Conservation (phyloP, 2,797 vertebrate species). For the Botia kubotai region DNA sequence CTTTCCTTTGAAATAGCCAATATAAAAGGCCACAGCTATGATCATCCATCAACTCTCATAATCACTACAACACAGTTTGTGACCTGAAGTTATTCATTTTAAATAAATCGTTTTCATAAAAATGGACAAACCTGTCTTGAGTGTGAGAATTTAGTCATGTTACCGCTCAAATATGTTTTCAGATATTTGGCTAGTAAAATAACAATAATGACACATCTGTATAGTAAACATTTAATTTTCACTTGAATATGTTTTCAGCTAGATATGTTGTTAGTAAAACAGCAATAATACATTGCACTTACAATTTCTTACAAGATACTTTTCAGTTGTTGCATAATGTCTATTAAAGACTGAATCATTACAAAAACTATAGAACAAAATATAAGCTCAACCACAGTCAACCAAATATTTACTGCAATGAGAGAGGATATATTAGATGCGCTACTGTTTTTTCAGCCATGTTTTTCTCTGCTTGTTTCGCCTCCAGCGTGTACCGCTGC, state of each 20-base stretch:
- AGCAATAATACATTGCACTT: background rate
- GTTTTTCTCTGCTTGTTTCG: slow-evolving; percentile 33
- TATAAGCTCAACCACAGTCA: slow-evolving; percentile 42
- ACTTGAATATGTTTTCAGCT: no score
- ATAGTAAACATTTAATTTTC: no score
- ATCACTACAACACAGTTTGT: background rate
- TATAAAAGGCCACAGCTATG: background rate
- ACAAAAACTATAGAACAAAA: slow-evolving; percentile 28
- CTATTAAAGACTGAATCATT: slow-evolving; percentile 23
- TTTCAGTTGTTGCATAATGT: slow-evolving; percentile 7
- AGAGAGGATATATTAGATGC: background rate
- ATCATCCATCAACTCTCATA: background rate
- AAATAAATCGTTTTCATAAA: background rate
- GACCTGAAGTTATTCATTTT: background rate
- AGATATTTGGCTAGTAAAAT: background rate
- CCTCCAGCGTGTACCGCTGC: slow-evolving; percentile 59
- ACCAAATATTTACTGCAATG: slow-evolving; percentile 55
- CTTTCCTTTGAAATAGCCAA: background rate
- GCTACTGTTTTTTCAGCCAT: slow-evolving; percentile 47
- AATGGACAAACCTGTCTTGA: background rate
- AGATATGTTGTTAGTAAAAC: background rate
- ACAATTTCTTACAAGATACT: background rate
- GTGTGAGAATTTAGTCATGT: no score
- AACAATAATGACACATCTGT: no score
- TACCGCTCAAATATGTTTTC: no score